These are phyloP conservation scores for Zaprionus nigranus DNA, from an alignment of 1,140 invertebrate species.

Conservation along the genomic window DNA sequence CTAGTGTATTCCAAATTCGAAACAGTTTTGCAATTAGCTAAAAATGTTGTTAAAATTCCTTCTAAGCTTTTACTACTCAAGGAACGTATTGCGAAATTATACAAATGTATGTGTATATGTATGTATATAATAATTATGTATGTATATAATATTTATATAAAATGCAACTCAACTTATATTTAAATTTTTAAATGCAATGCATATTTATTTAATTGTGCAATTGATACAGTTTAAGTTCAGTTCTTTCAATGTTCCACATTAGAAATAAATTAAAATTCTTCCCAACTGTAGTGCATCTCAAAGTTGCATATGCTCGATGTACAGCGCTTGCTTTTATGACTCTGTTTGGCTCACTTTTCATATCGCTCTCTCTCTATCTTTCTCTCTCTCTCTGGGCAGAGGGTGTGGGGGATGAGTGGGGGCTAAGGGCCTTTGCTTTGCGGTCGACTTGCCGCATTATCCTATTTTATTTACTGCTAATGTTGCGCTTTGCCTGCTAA, in stretches of 20 bases:
- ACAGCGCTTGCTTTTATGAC: conserved; percentile 4
- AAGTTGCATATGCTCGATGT: background rate
- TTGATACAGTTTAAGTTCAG: background rate
- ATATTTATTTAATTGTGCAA: background rate
- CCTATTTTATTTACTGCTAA: conserved; percentile 82
- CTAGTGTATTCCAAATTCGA: too few species aligned
- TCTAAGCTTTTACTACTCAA: too few species aligned
- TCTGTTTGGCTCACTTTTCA: conserved; percentile 19
- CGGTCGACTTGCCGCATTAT: conserved; percentile 79
- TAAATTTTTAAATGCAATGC: background rate
- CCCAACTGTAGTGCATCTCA: background rate
- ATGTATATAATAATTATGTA: too few species aligned
- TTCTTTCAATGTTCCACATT: background rate
- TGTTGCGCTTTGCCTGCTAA: conserved; percentile 78
- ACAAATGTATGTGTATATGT: too few species aligned
- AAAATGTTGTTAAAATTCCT: too few species aligned
- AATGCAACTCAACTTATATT: background rate
- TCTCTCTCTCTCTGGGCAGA: conserved; percentile 21
- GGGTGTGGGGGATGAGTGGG: background rate
- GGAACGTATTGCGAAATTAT: too few species aligned
- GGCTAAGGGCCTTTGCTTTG: conserved; percentile 30
- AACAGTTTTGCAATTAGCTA: too few species aligned
- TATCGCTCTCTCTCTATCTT: background rate
- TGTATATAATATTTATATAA: too few species aligned
- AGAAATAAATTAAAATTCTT: background rate